Percentiles rank a stretch among this genome's conserved stretches.
Conservation (phyloP, 2,113 vertebrate species). For the Chionomys nivalis region DNA sequence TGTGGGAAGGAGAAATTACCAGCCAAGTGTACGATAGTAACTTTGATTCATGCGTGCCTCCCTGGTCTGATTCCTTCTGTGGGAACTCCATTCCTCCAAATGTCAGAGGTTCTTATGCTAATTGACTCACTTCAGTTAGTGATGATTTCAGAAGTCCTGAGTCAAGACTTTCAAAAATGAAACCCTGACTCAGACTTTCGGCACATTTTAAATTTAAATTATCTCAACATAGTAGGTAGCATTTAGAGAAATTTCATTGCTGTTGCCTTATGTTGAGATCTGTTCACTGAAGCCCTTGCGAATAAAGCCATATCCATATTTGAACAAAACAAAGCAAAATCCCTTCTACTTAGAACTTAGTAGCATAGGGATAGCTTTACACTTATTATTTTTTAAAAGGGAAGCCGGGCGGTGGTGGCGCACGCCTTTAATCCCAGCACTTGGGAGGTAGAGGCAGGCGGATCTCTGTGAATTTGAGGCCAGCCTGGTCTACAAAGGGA, state of each 20-base stretch:
- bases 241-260: background rate
- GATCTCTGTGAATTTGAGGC: too few relatives aligned
- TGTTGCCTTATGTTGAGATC: background rate
- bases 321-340: background rate
- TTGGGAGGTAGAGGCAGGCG: too few relatives aligned
- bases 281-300: background rate
- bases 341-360: background rate
- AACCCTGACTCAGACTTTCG: background rate
- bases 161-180: background rate
- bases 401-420: too few relatives aligned
- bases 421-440: too few relatives aligned
- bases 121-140: background rate
- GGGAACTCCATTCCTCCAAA: background rate
- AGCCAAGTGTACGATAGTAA: background rate
- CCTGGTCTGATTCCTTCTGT: background rate
- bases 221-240: background rate
- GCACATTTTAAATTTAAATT: background rate
- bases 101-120: background rate
- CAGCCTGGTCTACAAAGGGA: too few relatives aligned
- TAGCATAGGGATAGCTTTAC: background rate
- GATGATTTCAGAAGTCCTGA: conserved; percentile 7
- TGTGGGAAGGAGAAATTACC: background rate
- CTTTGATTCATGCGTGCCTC: background rate
- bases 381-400: background rate
- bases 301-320: background rate